phyloP scores from a whole-genome alignment of 2,797 vertebrate genomes.

The Spinus olivaceus region DNA sequence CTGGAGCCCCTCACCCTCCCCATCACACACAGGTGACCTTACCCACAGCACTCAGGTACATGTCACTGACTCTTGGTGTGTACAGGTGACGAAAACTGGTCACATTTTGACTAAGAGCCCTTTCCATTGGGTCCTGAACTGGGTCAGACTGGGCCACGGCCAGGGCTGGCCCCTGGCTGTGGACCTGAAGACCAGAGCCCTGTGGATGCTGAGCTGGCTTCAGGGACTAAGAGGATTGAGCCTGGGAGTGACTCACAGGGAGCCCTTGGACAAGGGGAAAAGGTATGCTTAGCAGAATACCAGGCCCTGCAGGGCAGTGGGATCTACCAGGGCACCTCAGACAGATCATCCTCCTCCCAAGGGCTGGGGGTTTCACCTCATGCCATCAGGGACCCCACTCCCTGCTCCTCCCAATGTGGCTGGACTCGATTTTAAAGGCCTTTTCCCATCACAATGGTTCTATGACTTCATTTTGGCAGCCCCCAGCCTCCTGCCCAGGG shows the following conservation, averaged over 20 bases:
- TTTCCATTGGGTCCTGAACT: not conserved
- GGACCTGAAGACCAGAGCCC: not conserved
- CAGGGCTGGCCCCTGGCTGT: not conserved
- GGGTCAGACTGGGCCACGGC: not conserved
- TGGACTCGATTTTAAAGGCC: not conserved
- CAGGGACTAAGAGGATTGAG: constrained; percentile 44
- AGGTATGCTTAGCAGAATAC: not conserved
- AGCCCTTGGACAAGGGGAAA: not conserved
- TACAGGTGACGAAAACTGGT: not conserved
- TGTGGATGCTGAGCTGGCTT: rapidly evolving
- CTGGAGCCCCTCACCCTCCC: not conserved
- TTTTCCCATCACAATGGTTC: not conserved
- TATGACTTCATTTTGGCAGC: rapidly evolving
- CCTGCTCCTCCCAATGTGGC: rapidly evolving
- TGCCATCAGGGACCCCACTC: not conserved
- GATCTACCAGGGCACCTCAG: not conserved
- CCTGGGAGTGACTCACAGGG: not conserved
- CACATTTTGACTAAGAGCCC: not conserved
- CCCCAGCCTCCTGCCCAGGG: rapidly evolving
- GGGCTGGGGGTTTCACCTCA: not conserved
- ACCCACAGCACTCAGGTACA: rapidly evolving
- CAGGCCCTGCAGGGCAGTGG: rapidly evolving
- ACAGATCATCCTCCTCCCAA: not conserved
- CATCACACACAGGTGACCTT: rapidly evolving
- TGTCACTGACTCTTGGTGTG: rapidly evolving